Evolutionary conservation across 2,113 vertebrate genomes (phyloP), one percentile per base, ranked within the genome.

Genomic region (Campylorhamphus procurvoides): DNA sequence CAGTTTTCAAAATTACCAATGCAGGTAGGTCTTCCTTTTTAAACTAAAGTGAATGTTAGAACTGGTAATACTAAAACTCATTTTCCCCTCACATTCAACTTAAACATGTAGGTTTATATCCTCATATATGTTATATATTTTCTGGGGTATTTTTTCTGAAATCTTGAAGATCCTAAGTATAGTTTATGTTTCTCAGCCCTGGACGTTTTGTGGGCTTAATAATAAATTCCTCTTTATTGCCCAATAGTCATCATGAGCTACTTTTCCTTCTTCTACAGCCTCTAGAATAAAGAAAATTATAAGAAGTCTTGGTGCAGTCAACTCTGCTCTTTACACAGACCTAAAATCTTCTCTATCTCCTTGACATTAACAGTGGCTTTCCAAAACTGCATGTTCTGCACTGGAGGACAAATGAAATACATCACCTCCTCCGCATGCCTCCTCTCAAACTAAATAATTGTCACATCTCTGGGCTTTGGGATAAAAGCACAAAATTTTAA

Each of bases 321-420:
- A 12, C 42, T 82, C n/a, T 28, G 18, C 22, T 86, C 55, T 86
- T 73, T 64, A 52, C 22, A 86, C 12, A 84, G 46, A 72, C 15
- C 39, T 79, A 64, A 71, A 82, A 62, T 62, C n/a, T 81, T 68
- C 56, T 88, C 39, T 35, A 4, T 68, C 56, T 78, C 85, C 85
- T 93, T 89, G 60, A 84, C 69, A 87, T 82, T 90, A 85, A 64
- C 24, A 10, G 39, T 49, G 40, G 19, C n/a, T 92, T 90, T 88
- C 56, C 59, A 93, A 94, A 97, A 40, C 24, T 0, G 0, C 28
- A 3, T 53, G 68, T 55, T 77, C 83, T 90, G 79, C 60, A 42
- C n/a, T 39, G 53, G 53, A 92, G 86, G 88, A 58, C 73, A 68
- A 82, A 92, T 42, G 86, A 96, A 97, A 58, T 60, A 84, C 86